These are phyloP conservation scores for Poeciliopsis gracilis DNA, from an alignment of 2,797 vertebrate genomes.

Conservation along the genomic window DNA sequence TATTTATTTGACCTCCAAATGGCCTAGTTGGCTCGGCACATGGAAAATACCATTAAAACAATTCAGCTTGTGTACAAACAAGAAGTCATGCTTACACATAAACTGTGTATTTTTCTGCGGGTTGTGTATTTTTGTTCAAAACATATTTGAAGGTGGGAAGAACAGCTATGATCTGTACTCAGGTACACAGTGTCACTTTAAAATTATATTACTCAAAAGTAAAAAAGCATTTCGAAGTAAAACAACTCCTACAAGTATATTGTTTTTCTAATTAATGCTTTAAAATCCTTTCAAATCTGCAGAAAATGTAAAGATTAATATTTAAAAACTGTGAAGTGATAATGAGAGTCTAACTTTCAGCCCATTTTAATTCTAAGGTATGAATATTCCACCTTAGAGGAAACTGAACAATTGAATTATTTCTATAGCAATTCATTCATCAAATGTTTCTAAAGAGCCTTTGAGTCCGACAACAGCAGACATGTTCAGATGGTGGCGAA, in stretches of 20 bases:
- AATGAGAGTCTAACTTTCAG: neutral
- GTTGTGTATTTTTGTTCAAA: neutral
- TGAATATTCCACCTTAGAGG: neutral
- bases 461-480: conserved; percentile 31
- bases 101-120: neutral
- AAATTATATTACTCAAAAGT: neutral
- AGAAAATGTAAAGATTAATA: neutral
- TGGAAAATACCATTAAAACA: neutral
- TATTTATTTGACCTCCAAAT: neutral
- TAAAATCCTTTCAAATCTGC: neutral
- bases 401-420: neutral
- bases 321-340: neutral
- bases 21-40: neutral
- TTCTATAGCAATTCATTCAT: conserved; percentile 10
- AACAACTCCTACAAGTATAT: neutral
- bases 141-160: neutral
- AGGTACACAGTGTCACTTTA: neutral
- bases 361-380: neutral
- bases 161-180: neutral
- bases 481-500: conserved; percentile 11
- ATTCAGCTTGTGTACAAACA: neutral
- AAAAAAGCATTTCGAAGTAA: neutral
- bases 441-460: conserved; percentile 11
- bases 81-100: neutral
- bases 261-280: neutral